Conservation (phyloP, 2,113 vertebrate genomes). For the Onychostruthus taczanowskii region DNA sequence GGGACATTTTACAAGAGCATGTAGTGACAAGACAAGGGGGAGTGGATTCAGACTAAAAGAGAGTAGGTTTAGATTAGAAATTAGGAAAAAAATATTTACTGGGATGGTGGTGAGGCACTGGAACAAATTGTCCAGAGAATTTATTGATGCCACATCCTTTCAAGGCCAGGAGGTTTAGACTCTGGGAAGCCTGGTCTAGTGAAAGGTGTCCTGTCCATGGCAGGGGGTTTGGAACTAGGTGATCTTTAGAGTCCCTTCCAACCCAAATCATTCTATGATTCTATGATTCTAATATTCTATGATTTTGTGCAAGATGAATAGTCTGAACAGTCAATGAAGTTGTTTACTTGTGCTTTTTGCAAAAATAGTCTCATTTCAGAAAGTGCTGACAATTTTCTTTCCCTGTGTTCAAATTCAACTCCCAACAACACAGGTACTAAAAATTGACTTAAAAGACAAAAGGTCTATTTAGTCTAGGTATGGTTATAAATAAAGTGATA, state of each 20-base stretch:
- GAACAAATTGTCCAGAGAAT: not conserved
- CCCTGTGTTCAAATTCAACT: not conserved
- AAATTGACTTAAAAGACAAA: not conserved
- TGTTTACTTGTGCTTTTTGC: not conserved
- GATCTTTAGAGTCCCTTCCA: not conserved
- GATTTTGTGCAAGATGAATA: not conserved
- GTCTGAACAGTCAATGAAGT: not conserved
- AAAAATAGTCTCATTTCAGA: not conserved
- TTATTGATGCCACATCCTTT: not conserved
- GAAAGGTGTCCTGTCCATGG: not conserved
- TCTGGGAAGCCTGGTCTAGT: not conserved
- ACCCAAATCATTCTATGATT: not conserved
- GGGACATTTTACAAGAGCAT: not conserved
- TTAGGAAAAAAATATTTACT: not conserved
- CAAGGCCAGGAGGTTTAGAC: rapidly evolving
- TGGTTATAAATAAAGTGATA: constrained; percentile 1
- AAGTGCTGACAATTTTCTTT: not conserved
- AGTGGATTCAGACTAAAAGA: not conserved
- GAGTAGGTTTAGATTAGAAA: not conserved
- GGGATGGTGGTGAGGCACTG: not conserved
- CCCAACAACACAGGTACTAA: not conserved
- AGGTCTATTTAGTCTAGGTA: not conserved
- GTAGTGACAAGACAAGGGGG: not conserved
- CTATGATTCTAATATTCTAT: not conserved
- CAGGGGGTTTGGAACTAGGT: not conserved